These are phyloP conservation scores for Frankliniella fusca DNA, from an alignment of 2,888 invertebrate species.

Conservation along the genomic window DNA sequence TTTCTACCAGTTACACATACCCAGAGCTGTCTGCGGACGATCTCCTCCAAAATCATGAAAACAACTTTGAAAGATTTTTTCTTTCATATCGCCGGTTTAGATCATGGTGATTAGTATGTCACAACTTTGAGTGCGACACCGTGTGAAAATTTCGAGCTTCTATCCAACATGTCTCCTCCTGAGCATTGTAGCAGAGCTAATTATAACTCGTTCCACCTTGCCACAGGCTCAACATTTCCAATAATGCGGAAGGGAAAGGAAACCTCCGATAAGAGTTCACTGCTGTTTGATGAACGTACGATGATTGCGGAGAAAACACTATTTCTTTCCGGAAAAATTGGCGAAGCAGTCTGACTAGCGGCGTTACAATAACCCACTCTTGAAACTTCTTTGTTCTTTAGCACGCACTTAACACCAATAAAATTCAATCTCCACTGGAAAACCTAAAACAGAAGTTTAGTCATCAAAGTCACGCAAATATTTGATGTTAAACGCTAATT, in stretches of 20 bases:
- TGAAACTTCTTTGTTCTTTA: neutral
- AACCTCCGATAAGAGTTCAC: neutral
- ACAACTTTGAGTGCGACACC: neutral
- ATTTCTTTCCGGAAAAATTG: neutral
- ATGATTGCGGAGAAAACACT: neutral
- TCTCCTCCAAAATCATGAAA: neutral
- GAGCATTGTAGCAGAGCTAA: neutral
- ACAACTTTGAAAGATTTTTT: neutral
- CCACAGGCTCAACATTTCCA: neutral
- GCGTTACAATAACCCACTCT: neutral
- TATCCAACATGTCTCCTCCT: constrained; percentile 21
- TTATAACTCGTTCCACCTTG: neutral
- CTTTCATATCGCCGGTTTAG: neutral
- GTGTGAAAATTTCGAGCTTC: neutral
- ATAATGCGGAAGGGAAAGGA: neutral
- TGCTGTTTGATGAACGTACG: neutral
- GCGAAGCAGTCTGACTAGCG: neutral
- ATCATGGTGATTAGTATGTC: neutral
- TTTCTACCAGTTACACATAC: neutral
- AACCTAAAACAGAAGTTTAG: neutral
- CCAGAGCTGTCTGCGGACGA: neutral
- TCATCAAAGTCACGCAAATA: neutral
- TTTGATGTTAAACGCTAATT: too few relatives aligned
- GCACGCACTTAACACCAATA: neutral
- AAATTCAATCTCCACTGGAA: neutral